Conservation (phyloP, 1,140 invertebrate species). For the Trissolcus basalis region DNA sequence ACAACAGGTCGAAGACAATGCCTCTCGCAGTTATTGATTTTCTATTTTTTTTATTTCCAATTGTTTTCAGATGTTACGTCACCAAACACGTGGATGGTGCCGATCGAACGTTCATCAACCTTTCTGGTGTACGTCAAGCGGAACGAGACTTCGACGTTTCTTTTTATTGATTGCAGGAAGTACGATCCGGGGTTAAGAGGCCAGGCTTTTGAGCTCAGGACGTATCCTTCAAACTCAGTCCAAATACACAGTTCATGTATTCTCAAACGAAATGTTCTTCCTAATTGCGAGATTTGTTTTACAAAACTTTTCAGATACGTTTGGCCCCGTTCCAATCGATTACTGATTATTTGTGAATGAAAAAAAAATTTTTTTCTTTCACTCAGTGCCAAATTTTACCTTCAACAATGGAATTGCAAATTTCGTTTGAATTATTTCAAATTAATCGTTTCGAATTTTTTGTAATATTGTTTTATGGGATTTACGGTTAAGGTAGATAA, state of each 20-base stretch:
- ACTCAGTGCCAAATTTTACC: too few relatives aligned
- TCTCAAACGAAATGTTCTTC: constrained; percentile 5
- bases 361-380: too few relatives aligned
- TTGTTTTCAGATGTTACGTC: constrained; percentile 36
- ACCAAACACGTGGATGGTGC: constrained; percentile 30
- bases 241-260: constrained; percentile 37
- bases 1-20: too few relatives aligned
- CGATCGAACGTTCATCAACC: constrained; percentile 59
- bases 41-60: constrained; percentile 24
- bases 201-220: constrained; percentile 39
- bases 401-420: too few relatives aligned
- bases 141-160: constrained; percentile 39
- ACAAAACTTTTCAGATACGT: constrained; percentile 16
- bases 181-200: constrained; percentile 48
- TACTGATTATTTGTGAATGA: too few relatives aligned
- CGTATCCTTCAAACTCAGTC: constrained; percentile 14
- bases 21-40: not conserved
- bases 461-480: too few relatives aligned
- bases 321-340: not conserved
- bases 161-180: constrained; percentile 40
- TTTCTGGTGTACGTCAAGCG: constrained; percentile 46
- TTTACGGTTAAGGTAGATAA: too few relatives aligned
- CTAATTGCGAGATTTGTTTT: constrained; percentile 35
- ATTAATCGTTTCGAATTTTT: too few relatives aligned
- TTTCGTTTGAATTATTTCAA: too few relatives aligned